A percentile compares a stretch with the other conserved stretches of the same genome.
Conservation (phyloP, 2,797 vertebrate genomes). For the Chaenodraco wilsoni region DNA sequence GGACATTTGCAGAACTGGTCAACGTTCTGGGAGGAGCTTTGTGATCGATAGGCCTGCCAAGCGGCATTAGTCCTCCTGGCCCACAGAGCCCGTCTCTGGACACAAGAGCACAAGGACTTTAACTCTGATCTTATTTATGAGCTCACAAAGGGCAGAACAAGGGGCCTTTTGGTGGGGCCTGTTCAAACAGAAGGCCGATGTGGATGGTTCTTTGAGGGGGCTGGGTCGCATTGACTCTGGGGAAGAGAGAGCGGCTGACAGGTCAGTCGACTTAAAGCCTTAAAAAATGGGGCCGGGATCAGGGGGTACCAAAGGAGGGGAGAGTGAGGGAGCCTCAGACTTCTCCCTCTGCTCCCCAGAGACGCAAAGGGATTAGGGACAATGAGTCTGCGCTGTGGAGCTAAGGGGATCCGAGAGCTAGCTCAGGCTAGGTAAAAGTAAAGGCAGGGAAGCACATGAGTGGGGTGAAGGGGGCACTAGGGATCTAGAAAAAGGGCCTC, state of each 20-base stretch:
- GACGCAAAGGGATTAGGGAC: slow-evolving; percentile 66
- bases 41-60: slow-evolving; percentile 84
- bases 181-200: slow-evolving; percentile 84
- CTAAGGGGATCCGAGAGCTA: slow-evolving; percentile 50
- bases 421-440: slow-evolving; percentile 45
- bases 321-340: slow-evolving; percentile 55
- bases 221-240: slow-evolving; percentile 78
- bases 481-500: slow-evolving; percentile 42
- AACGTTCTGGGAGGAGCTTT: slow-evolving; percentile 52
- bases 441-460: slow-evolving; percentile 39
- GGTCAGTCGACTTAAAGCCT: slow-evolving; percentile 76
- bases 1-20: slow-evolving; percentile 38
- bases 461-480: slow-evolving; percentile 21
- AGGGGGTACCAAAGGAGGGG: slow-evolving; percentile 64
- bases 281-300: slow-evolving; percentile 79
- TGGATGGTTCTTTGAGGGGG: slow-evolving; percentile 79
- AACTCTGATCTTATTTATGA: slow-evolving; percentile 87
- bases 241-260: slow-evolving; percentile 81
- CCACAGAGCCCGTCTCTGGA: slow-evolving; percentile 73
- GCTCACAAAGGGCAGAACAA: slow-evolving; percentile 82
- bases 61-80: slow-evolving; percentile 78
- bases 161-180: slow-evolving; percentile 79
- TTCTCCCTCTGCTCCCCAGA: slow-evolving; percentile 71
- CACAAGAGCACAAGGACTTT: slow-evolving; percentile 81
- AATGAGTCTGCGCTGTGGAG: slow-evolving; percentile 70